These are phyloP conservation scores for Hyalella azteca DNA, from an alignment of 2,888 invertebrate species.

Conservation along the genomic window DNA sequence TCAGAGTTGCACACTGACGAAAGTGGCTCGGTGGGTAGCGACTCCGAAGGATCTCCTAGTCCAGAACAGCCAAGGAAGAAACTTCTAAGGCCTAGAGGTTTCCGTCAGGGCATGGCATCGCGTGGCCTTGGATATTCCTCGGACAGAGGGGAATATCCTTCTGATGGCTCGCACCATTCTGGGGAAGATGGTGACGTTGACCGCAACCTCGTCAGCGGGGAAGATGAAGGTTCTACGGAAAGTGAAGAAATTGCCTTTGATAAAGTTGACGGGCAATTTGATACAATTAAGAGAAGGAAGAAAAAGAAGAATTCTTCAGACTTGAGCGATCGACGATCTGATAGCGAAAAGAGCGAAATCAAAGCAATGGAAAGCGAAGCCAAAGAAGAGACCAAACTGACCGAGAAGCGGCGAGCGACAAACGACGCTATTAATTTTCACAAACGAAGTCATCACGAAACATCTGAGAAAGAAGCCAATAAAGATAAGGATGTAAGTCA, in stretches of 20 bases:
- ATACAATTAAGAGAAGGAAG: constrained; percentile 83
- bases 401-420: constrained; percentile 45
- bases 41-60: constrained; percentile 86
- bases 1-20: constrained; percentile 66
- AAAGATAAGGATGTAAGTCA: constrained; percentile 17
- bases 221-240: constrained; percentile 54
- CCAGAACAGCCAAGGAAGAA: constrained; percentile 81
- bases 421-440: not conserved
- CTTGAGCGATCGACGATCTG: constrained; percentile 52
- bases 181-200: constrained; percentile 62
- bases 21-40: constrained; percentile 83
- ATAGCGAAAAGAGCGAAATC: constrained; percentile 61
- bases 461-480: not conserved
- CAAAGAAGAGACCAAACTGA: constrained; percentile 62
- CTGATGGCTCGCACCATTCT: constrained; percentile 57
- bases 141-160: constrained; percentile 51
- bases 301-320: constrained; percentile 70
- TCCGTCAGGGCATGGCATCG: constrained; percentile 45
- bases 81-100: constrained; percentile 47
- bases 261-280: constrained; percentile 75
- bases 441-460: constrained; percentile 42
- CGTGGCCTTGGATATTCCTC: constrained; percentile 43
- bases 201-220: constrained; percentile 67
- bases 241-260: constrained; percentile 61
- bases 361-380: constrained; percentile 69